Percentiles rank a stretch among this genome's conserved stretches.
Conservation (phyloP, 2,797 vertebrate species). For the Champsocephalus esox region DNA sequence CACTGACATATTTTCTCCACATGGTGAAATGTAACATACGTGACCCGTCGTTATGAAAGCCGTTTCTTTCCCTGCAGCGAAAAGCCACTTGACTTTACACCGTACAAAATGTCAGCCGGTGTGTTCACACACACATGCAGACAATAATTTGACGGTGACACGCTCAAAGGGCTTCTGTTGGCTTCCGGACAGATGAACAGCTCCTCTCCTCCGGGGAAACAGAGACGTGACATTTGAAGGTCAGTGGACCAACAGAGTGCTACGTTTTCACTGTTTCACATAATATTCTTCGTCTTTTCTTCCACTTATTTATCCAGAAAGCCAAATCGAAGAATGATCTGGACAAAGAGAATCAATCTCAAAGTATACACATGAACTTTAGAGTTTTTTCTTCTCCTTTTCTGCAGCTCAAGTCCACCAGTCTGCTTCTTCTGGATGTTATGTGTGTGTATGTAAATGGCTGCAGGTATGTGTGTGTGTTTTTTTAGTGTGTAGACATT, state of each 20-base stretch:
- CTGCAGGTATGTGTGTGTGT: slow-evolving; percentile 20
- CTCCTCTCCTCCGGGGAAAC: slow-evolving; percentile 15
- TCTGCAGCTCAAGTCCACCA: slow-evolving; percentile 12
- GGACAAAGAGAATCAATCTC: slow-evolving; percentile 6
- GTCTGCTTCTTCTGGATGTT: slow-evolving; percentile 15
- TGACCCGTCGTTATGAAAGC: slow-evolving; percentile 18
- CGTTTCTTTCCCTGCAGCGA: slow-evolving; percentile 16
- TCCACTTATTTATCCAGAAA: neutral
- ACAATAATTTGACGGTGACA: slow-evolving; percentile 47
- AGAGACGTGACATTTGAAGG: slow-evolving; percentile 31
- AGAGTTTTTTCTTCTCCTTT: slow-evolving; percentile 4
- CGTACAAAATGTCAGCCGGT: slow-evolving; percentile 50
- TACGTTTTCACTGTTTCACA: slow-evolving; percentile 11
- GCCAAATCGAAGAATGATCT: neutral
- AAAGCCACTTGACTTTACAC: slow-evolving; percentile 44
- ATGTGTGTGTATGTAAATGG: slow-evolving; percentile 17
- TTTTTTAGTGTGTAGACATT: slow-evolving; percentile 38
- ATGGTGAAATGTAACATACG: slow-evolving; percentile 21
- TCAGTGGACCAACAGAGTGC: slow-evolving; percentile 18
- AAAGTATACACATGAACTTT: slow-evolving; percentile 5
- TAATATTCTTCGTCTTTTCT: neutral
- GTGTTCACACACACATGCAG: slow-evolving; percentile 42
- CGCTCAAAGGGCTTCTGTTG: slow-evolving; percentile 23
- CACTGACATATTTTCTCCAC: neutral
- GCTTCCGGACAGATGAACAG: slow-evolving; percentile 14